Evolutionary conservation across 2,113 vertebrate species (phyloP), one percentile per base, ranked within the genome.

Genomic region (Stigmatopora argus): DNA sequence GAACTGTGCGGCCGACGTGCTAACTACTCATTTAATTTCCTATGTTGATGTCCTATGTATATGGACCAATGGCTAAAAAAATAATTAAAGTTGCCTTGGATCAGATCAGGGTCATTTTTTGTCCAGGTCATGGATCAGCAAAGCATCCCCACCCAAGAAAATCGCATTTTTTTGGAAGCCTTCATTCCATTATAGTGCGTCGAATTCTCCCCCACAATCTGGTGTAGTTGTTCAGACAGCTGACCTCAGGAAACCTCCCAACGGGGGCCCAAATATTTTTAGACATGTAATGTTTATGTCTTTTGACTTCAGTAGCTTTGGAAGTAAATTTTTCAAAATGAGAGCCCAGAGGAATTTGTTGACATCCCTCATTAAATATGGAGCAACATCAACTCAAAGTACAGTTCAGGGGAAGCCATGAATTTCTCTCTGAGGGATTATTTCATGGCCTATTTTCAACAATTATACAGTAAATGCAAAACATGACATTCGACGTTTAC

Each of bases 381-480:
- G 46, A 70, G 23, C 51, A 23, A 35, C 59, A 35, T 47, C 13
- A 64, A 72, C 55, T 66, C 58, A 7, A 66, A 63, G 23, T 35
- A 59, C 46, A 48, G 65, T 46, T 72, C 34, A 65, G 35, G 51
- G 4, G 46, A 64, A 21, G 7, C 66, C 63, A 71, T 64, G 6
- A 62, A 62, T 60, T 62, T 35, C 67, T 61, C 64, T 66, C 67
- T 2, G 1, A 60, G 60, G 71, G 61, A 23, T 46, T 18, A 26
- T 73, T 73, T 64, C 44, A 61, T 55, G 67, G 64, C 18, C 66
- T 19, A 59, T 69, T 60, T 21, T 31, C 53, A 56, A 56, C 53
- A 56, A 23, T 14, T 45, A 3, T 46, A 47, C 57, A 44, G 56
- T 19, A 46, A 7, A 55, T 62, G 70, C 12, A 65, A 69, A 62